Base-by-base conservation (phyloP, 2,888 invertebrate genomes). In the Philaethria dido region DNA sequence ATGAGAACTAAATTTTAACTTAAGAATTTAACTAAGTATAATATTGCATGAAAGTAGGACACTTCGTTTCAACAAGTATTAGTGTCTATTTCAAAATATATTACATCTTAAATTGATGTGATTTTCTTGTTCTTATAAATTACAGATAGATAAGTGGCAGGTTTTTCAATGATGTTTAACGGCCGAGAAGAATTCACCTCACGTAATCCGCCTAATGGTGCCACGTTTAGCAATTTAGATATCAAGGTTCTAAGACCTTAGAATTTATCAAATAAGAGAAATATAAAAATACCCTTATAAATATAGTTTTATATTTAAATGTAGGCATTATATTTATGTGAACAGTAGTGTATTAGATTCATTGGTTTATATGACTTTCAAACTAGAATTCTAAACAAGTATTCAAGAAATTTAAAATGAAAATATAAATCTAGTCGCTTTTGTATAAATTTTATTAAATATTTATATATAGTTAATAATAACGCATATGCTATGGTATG, bases 161-260 rank as follows among this genome's bases (percentile, higher is more conserved):
- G 36, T 39, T 64, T 60, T 64, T 47, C 33, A 64, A 64, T 48
- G 52, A 54, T 42, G 39, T 16, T 64, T 57, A 39, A 39, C 64
- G 45, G 20, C 42, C 13, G 45, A 45, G 45, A 33, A 55, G 64
- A 57, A 57, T 64, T 64, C 54, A 22, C 29, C 63, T 68, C 68
- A 70, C 68, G 68, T 70, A 70, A 65, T 68, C 68, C 62, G 64
- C 36, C 59, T 68, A 68, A 70, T 65, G 64, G 67, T 47, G 50
- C 50, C 61, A 50, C 64, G 60, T 60, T 68, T 60, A 68, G 57
- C 65, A 60, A 66, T 69, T 69, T 61, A 69, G 69, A 65, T 63
- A 70, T 63, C 65, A 55, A 60, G 62, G 62, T 47, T 45, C 33
- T 29, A 16, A 11, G 29, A 47, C 66, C 11, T 29, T 42, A 42